Evolutionary conservation across 2,113 vertebrate species (phyloP).

Genomic region (Tor tambroides): DNA sequence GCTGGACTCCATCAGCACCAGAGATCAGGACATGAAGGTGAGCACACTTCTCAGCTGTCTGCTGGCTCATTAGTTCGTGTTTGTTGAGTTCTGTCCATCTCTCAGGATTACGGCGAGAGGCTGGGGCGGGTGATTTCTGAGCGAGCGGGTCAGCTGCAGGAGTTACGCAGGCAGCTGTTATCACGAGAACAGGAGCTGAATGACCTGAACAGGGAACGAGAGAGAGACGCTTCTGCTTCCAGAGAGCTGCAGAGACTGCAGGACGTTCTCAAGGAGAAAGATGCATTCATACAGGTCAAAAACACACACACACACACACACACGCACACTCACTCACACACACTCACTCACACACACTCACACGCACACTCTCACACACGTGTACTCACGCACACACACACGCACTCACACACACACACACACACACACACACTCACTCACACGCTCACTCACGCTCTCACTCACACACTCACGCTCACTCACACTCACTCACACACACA

Average conservation of each 20-base stretch:
- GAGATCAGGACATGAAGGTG: constrained; percentile 86
- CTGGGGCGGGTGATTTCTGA: constrained; percentile 82
- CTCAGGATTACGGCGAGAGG: constrained; percentile 81
- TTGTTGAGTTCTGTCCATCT: not conserved
- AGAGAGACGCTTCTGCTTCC: constrained; percentile 45
- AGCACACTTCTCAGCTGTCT: not conserved
- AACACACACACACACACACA: not conserved
- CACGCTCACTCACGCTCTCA: not conserved
- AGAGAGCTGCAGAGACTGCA: constrained; percentile 66
- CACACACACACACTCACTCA: not conserved
- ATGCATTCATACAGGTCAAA: constrained; percentile 80
- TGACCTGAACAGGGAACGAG: constrained; percentile 65
- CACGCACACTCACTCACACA: too few species aligned
- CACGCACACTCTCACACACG: too few species aligned
- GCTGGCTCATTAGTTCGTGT: not conserved
- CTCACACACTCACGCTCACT: not conserved
- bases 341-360: too few species aligned
- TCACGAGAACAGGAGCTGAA: constrained; percentile 71
- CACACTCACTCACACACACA: too few species aligned
- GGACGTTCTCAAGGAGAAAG: constrained; percentile 76
- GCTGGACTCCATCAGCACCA: constrained; percentile 80
- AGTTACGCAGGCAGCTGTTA: constrained; percentile 80
- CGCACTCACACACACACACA: not conserved
- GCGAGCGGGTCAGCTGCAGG: constrained; percentile 81
- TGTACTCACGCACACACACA: too few species aligned